Percentiles rank a stretch among this genome's conserved stretches.
phyloP scores from a whole-genome alignment of 2,888 invertebrate genomes.

The Tolmerus cingulatus region DNA sequence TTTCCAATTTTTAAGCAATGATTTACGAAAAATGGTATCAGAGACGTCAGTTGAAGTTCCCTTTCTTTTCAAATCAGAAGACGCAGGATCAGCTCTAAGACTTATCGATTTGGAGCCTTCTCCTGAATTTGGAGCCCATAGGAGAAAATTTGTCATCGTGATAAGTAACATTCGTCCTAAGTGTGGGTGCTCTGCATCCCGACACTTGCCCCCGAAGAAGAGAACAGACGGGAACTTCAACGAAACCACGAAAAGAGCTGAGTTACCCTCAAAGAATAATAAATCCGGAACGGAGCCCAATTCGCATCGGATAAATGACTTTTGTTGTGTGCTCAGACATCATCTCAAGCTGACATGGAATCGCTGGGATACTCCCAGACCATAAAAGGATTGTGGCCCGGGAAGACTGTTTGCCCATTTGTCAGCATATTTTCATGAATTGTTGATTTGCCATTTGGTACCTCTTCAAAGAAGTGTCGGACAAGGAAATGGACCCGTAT shows the following conservation, averaged over 20 bases:
- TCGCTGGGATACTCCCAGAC: neutral
- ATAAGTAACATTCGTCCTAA: conserved; percentile 7
- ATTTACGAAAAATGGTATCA: neutral
- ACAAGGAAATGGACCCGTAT: neutral
- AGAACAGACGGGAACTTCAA: neutral
- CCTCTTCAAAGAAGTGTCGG: conserved; percentile 1
- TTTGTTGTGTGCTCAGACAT: conserved; percentile 34
- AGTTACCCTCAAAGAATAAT: conserved; percentile 37
- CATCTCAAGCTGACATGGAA: conserved; percentile 1
- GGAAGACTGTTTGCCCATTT: conserved; percentile 47
- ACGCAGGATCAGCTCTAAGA: neutral
- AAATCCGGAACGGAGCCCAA: conserved; percentile 38
- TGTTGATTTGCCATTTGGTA: conserved; percentile 44
- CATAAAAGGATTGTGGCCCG: conserved; percentile 3
- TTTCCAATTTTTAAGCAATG: neutral
- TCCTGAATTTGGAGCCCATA: neutral
- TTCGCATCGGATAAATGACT: conserved; percentile 30
- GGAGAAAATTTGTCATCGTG: conserved; percentile 20
- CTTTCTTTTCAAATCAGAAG: neutral
- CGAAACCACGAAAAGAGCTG: conserved; percentile 7
- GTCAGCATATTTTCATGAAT: conserved; percentile 49
- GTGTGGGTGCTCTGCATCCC: neutral
- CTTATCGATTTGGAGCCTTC: neutral
- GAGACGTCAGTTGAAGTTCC: neutral
- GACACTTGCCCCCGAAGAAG: no score